Evolutionary conservation across 1,140 invertebrate genomes (phyloP).

Genomic region (Daktulosphaira vitifoliae): DNA sequence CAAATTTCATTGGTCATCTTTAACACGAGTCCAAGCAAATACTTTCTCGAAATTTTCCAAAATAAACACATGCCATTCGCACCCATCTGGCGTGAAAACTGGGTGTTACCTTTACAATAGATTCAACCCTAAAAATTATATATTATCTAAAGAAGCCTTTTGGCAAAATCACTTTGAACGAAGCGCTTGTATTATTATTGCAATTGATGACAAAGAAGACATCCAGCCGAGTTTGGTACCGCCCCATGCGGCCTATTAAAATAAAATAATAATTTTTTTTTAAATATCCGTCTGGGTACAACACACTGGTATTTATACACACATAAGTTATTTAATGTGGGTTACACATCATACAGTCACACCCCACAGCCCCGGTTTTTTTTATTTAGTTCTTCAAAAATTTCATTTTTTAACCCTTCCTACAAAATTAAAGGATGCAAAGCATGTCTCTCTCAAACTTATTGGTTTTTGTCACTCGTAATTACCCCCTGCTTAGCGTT

Average conservation of each 20-base stretch:
- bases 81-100: slow-evolving; percentile 12
- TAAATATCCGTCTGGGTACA: not conserved
- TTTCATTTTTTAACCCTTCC: slow-evolving; percentile 25
- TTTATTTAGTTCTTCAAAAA: slow-evolving; percentile 19
- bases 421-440: slow-evolving; percentile 17
- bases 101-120: not conserved
- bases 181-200: slow-evolving; percentile 21
- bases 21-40: too few relatives aligned
- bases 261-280: slow-evolving; percentile 27
- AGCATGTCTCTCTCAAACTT: slow-evolving; percentile 5
- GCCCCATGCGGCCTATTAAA: slow-evolving; percentile 19
- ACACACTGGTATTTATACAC: slow-evolving; percentile 3
- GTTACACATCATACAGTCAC: not conserved
- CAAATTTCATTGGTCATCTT: too few relatives aligned
- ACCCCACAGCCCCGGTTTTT: slow-evolving; percentile 21
- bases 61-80: slow-evolving; percentile 10
- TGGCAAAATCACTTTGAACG: slow-evolving; percentile 18
- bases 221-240: slow-evolving; percentile 19
- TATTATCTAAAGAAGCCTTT: slow-evolving; percentile 3
- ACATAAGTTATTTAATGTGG: not conserved
- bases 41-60: not conserved
- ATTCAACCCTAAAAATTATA: not conserved
- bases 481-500: slow-evolving; percentile 26
- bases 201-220: slow-evolving; percentile 25
- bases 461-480: slow-evolving; percentile 16